These are phyloP conservation scores for Rhinatrema bivittatum DNA, from an alignment of 2,797 vertebrate genomes.

Conservation along the genomic window DNA sequence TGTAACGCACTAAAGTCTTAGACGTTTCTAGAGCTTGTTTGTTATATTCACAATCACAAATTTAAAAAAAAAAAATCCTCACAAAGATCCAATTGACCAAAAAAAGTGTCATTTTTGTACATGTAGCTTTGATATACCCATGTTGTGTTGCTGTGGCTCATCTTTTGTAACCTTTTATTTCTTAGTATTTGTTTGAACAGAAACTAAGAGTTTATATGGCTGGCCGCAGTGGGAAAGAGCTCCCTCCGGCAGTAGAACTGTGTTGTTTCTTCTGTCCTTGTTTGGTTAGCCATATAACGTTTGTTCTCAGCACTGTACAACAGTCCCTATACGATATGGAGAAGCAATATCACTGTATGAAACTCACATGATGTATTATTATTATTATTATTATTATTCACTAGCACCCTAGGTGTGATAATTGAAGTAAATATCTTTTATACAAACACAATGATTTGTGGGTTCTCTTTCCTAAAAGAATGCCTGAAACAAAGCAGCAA, in stretches of 20 bases:
- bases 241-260: conserved; percentile 54
- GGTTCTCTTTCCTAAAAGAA: conserved; percentile 63
- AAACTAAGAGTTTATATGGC: conserved; percentile 61
- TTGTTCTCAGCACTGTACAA: conserved; percentile 99
- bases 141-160: conserved; percentile 64
- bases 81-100: conserved; percentile 68
- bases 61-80: conserved; percentile 48
- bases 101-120: conserved; percentile 57
- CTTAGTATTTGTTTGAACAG: conserved; percentile 60
- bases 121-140: conserved; percentile 68
- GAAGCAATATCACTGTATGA: conserved; percentile 99
- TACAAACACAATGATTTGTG: conserved; percentile 87
- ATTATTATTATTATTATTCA: conserved; percentile 93
- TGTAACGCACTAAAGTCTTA: conserved; percentile 72
- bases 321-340: conserved; percentile 98
- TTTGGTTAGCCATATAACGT: conserved; percentile 85
- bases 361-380: conserved; percentile 95
- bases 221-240: conserved; percentile 54
- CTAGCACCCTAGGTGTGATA: conserved; percentile 99
- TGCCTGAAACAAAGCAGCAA: conserved; percentile 45
- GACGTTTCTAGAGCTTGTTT: conserved; percentile 64
- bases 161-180: conserved; percentile 67
- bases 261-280: conserved; percentile 64
- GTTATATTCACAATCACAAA: conserved; percentile 65
- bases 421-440: conserved; percentile 99